A percentile compares a stretch with the other conserved stretches of the same genome.
These are phyloP conservation scores for Orchestes rusci DNA, from an alignment of 2,888 invertebrate genomes.

Conservation along the genomic window DNA sequence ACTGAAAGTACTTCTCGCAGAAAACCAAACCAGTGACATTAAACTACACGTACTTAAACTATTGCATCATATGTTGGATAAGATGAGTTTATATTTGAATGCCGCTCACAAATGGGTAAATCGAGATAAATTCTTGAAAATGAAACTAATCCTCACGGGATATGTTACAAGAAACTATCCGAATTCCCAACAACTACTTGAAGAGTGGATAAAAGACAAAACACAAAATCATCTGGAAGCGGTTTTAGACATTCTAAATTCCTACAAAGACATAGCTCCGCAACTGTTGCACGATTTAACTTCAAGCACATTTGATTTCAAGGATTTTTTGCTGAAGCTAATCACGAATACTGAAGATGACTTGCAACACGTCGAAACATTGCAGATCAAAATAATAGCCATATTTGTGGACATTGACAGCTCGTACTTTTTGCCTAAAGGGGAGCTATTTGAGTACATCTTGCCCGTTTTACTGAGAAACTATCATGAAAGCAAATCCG, in stretches of 20 bases:
- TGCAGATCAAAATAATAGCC: conserved; percentile 43
- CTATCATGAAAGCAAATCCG: conserved; percentile 42
- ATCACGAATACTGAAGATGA: conserved; percentile 7
- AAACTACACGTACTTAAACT: conserved; percentile 44
- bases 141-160: conserved; percentile 26
- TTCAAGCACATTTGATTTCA: conserved; percentile 23
- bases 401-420: conserved; percentile 41
- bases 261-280: conserved; percentile 49
- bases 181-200: conserved; percentile 34
- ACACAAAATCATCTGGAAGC: conserved; percentile 32
- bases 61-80: conserved; percentile 30
- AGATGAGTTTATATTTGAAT: conserved; percentile 27
- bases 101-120: conserved; percentile 20
- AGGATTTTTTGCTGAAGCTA: conserved; percentile 24
- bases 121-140: conserved; percentile 25
- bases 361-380: conserved; percentile 23
- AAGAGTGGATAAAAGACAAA: conserved; percentile 34
- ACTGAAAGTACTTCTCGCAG: conserved; percentile 33
- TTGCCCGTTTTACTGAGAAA: conserved; percentile 38
- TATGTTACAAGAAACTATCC: conserved; percentile 38
- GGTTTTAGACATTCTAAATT: conserved; percentile 51
- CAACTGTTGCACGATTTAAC: conserved; percentile 44
- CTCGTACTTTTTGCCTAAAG: conserved; percentile 36
- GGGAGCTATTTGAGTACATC: conserved; percentile 31
- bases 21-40: conserved; percentile 35